A percentile compares a stretch with the other conserved stretches of the same genome.
These are phyloP conservation scores for Crocuta crocuta DNA, from an alignment of 2,113 vertebrate species.

Conservation along the genomic window DNA sequence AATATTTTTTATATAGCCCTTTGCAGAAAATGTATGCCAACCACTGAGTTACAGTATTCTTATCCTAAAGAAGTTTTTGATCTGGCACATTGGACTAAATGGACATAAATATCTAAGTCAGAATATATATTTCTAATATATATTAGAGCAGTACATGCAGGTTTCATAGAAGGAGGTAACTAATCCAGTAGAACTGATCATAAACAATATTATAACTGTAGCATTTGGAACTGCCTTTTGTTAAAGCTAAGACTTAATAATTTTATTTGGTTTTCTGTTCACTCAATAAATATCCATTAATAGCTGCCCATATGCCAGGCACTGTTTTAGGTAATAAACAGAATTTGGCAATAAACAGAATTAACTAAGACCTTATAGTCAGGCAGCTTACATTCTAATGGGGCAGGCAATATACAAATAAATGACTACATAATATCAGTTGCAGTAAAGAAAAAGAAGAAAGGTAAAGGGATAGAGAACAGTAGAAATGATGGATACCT, in stretches of 20 bases:
- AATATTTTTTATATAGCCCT: background rate
- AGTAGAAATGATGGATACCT: background rate
- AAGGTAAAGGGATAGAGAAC: background rate
- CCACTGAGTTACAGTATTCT: background rate
- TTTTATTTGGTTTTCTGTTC: background rate
- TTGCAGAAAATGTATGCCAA: background rate
- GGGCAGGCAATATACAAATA: background rate
- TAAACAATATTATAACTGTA: background rate
- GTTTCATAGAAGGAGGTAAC: background rate
- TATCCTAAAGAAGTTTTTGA: background rate
- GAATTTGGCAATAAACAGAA: background rate
- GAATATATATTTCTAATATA: background rate
- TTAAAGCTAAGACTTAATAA: background rate
- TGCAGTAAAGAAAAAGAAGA: background rate
- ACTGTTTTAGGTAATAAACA: background rate
- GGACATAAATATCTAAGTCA: constrained; percentile 8
- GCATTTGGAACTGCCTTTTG: constrained; percentile 25
- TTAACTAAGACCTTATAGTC: background rate
- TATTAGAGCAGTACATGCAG: background rate
- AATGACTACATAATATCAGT: background rate
- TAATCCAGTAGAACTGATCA: background rate
- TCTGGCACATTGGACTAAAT: background rate
- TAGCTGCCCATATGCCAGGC: background rate
- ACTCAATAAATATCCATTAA: constrained; percentile 16
- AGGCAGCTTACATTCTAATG: background rate